Evolutionary conservation across 2,888 invertebrate species (phyloP).

Genomic region (Drosophila nr. medialis): DNA sequence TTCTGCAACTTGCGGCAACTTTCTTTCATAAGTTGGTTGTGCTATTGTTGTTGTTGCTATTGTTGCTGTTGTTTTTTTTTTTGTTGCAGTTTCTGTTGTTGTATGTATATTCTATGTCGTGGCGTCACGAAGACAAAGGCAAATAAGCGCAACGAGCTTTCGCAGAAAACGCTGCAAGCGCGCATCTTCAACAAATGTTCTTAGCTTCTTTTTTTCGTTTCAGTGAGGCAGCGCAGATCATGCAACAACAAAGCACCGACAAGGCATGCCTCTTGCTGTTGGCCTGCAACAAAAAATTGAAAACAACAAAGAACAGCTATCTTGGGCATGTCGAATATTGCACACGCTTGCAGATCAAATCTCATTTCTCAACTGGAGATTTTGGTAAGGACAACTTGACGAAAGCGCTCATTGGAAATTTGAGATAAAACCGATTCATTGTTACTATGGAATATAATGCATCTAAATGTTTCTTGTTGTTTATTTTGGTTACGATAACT

Average conservation of each 20-base stretch:
- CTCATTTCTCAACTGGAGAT: neutral
- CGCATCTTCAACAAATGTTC: conserved; percentile 73
- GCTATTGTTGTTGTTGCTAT: conserved; percentile 10
- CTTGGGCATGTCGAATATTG: neutral
- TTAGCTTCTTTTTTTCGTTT: conserved; percentile 16
- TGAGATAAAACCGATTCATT: neutral
- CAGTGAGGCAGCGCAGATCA: conserved; percentile 22
- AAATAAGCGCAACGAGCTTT: conserved; percentile 77
- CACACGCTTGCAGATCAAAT: neutral
- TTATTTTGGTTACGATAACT: neutral
- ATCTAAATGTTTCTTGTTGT: neutral
- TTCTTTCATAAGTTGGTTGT: conserved; percentile 63
- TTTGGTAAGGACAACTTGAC: neutral
- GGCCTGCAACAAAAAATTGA: conserved; percentile 2
- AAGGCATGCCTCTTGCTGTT: conserved; percentile 19
- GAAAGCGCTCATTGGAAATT: neutral
- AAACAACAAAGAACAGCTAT: neutral
- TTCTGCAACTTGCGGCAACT: conserved; percentile 69
- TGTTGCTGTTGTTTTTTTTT: conserved; percentile 10
- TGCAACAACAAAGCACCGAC: conserved; percentile 58
- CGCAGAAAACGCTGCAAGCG: conserved; percentile 76
- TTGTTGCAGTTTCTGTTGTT: conserved; percentile 27
- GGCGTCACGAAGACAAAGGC: conserved; percentile 78
- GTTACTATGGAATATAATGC: neutral
- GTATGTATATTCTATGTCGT: conserved; percentile 66